Evolutionary conservation across 2,888 invertebrate species (phyloP).

Genomic region (Apoderus coryli): DNA sequence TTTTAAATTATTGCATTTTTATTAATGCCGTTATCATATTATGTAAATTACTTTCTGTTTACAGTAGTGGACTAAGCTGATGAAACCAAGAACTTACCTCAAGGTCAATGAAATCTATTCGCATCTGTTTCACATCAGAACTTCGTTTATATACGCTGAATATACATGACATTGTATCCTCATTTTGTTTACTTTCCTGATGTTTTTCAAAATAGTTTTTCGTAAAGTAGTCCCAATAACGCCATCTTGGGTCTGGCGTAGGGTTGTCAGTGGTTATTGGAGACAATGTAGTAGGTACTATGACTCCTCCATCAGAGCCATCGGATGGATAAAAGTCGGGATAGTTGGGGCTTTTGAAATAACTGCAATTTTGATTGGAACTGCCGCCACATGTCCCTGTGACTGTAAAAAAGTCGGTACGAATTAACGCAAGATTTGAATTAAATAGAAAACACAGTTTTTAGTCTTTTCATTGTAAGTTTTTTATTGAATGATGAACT

Average conservation of each 20-base stretch:
- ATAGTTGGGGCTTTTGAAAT: constrained; percentile 59
- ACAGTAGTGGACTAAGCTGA: too few relatives aligned
- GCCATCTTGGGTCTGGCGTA: constrained; percentile 23
- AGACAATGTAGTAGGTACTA: constrained; percentile 19
- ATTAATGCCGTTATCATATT: too few relatives aligned
- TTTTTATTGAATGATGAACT: too few relatives aligned
- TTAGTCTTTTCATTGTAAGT: too few relatives aligned
- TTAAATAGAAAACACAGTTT: too few relatives aligned
- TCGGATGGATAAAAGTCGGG: constrained; percentile 36
- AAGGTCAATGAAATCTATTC: constrained; percentile 53
- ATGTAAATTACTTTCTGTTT: too few relatives aligned
- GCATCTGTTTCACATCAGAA: constrained; percentile 47
- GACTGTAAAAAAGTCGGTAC: constrained; percentile 40
- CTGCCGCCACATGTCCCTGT: constrained; percentile 50
- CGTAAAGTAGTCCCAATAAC: constrained; percentile 11
- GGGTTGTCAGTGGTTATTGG: constrained; percentile 17
- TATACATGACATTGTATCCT: constrained; percentile 46
- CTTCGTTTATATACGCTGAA: constrained; percentile 47
- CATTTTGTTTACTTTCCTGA: constrained; percentile 19
- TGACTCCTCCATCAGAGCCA: constrained; percentile 21
- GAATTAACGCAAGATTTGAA: too few relatives aligned
- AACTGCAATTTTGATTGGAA: constrained; percentile 45
- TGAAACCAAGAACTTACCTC: constrained; percentile 45
- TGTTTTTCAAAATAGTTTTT: constrained; percentile 8
- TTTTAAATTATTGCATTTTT: too few relatives aligned